Percentiles rank a stretch among this genome's conserved stretches.
These are phyloP conservation scores for Pocillopora grandis DNA, from an alignment of 92 coral and sea anemone species.

Conservation along the genomic window DNA sequence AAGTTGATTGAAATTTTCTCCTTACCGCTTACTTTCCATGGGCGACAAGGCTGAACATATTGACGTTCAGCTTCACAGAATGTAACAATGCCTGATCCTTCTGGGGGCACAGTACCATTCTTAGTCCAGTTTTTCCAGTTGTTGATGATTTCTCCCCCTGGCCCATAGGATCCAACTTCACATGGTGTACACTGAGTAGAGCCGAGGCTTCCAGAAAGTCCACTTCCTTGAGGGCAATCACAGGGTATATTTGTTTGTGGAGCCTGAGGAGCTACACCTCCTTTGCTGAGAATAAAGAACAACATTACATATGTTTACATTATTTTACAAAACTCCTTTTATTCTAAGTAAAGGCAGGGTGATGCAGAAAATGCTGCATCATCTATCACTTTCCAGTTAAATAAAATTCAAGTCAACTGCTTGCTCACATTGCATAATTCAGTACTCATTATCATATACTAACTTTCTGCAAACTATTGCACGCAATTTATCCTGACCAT, in stretches of 20 bases:
- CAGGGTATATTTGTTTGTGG: constrained; percentile 50
- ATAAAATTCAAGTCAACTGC: no score
- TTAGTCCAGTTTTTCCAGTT: constrained; percentile 73
- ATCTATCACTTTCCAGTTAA: no score
- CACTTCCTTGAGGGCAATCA: constrained; percentile 68
- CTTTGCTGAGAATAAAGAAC: neutral
- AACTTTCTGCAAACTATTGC: no score
- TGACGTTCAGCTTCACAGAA: constrained; percentile 69
- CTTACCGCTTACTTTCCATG: constrained; percentile 84
- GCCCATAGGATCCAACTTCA: constrained; percentile 50
- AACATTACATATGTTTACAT: neutral
- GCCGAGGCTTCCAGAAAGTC: constrained; percentile 24
- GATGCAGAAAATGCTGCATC: no score
- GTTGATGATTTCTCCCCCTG: constrained; percentile 77
- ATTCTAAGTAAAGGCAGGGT: no score
- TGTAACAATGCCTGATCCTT: constrained; percentile 55
- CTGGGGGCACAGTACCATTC: constrained; percentile 82
- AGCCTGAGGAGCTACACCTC: neutral
- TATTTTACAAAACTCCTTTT: no score
- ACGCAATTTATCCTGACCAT: no score
- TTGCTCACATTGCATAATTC: no score
- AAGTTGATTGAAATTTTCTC: neutral
- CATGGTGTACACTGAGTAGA: constrained; percentile 42
- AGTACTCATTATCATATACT: no score
- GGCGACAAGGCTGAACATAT: constrained; percentile 54